Base-by-base conservation (phyloP, 2,888 invertebrate genomes). In the Ametastegia equiseti region DNA sequence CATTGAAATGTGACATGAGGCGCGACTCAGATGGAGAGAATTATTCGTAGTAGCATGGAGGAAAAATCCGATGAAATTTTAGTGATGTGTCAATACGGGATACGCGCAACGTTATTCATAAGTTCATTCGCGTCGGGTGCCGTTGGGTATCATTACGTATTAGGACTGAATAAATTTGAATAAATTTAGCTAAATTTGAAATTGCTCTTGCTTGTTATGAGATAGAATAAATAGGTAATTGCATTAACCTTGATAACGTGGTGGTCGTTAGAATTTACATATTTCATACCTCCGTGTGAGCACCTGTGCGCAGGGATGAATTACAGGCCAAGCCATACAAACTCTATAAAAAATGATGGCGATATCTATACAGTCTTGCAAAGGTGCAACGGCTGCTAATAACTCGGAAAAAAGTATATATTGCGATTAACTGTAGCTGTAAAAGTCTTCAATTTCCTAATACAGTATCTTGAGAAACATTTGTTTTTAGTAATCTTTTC, bases 71-170 rank as follows among this genome's bases (percentile, higher is more conserved):
- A 33, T 13, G 54, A 75, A 50, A 54, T 33, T 50, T 75, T 75
- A 54, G 36, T 50, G 36, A 36, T 30, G 50, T 33, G 75, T 33
- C 75, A 54, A 75, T 54, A 36, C 36, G 54, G 75, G 54, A 54
- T 75, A 36, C 36, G 30, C 54, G 23, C 54, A 75, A 36, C 75
- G 54, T 75, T 75, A 75, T 75, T 75, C 75, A 75, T 75, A 54
- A 75, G 75, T 75, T 75, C 75, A 30, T 36, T 75, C 54, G 54
- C 50, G 50, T 54, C 36, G 45, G 75, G 36, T 75, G 75, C 75
- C 75, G 75, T 50, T 50, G 75, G 75, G 75, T 75, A 75, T 75
- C 75, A 75, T 75, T 75, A 75, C 54, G 54, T 75, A 75, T 75
- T 75, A 75, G 75, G 54, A 50, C 54, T 54, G 75, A 75, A 75